These are phyloP conservation scores for Proteles cristata DNA, from an alignment of 2,113 vertebrate genomes.

Conservation along the genomic window DNA sequence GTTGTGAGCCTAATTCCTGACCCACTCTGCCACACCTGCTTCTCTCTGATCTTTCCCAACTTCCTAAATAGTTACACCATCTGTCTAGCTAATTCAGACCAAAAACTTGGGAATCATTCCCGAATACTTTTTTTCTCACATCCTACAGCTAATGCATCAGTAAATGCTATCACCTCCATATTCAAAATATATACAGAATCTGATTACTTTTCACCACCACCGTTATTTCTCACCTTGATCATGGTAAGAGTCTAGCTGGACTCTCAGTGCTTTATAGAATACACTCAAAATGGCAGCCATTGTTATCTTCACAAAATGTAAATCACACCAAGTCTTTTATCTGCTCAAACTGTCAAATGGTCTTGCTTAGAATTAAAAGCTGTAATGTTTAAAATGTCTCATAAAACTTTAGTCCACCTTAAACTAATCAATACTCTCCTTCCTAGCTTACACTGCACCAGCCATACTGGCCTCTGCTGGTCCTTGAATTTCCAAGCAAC, in stretches of 20 bases:
- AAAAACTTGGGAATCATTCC: not conserved
- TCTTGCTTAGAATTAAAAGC: not conserved
- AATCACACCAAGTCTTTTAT: not conserved
- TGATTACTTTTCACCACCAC: not conserved
- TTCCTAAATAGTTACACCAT: not conserved
- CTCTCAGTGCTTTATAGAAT: not conserved
- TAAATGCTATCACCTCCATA: not conserved
- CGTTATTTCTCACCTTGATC: not conserved
- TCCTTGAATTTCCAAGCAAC: not conserved
- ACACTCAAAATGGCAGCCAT: not conserved
- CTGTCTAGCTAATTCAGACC: not conserved
- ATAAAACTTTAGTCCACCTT: not conserved
- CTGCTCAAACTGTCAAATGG: not conserved
- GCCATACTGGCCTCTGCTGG: not conserved
- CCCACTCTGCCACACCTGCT: not conserved
- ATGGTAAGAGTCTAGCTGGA: not conserved
- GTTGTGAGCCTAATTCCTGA: not conserved
- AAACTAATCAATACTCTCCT: not conserved
- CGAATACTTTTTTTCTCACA: not conserved
- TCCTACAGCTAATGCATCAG: not conserved
- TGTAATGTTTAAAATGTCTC: not conserved
- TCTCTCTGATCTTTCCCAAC: not conserved
- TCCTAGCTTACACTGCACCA: not conserved
- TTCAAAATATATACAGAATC: not conserved
- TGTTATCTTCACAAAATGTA: not conserved